Percentiles rank a stretch among this genome's conserved stretches.
phyloP scores from a whole-genome alignment of 2,113 vertebrate genomes.

The Boleophthalmus pectinirostris region DNA sequence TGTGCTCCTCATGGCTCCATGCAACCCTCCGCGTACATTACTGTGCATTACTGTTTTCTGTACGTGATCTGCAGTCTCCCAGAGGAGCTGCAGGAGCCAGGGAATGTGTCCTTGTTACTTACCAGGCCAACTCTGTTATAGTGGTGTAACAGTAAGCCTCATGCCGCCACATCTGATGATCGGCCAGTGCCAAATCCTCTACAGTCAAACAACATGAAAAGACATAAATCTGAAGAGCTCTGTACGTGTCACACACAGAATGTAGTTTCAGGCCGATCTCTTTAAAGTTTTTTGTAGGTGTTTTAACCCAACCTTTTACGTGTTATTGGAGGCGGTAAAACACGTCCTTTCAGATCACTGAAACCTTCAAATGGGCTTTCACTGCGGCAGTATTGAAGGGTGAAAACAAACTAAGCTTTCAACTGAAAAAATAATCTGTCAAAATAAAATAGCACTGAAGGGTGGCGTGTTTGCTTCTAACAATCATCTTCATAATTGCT shows the following conservation, averaged over 20 bases:
- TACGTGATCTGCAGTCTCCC: conserved; percentile 53
- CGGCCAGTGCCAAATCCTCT: conserved; percentile 41
- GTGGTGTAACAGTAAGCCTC: conserved; percentile 61
- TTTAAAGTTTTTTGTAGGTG: neutral
- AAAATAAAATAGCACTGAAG: too few species aligned
- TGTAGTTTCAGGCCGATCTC: neutral
- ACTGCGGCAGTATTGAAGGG: neutral
- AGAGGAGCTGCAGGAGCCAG: conserved; percentile 52
- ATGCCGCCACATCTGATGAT: conserved; percentile 50
- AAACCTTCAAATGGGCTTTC: neutral
- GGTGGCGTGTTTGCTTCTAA: too few species aligned
- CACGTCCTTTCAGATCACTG: neutral
- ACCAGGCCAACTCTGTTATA: conserved; percentile 52
- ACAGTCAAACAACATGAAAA: conserved; percentile 25
- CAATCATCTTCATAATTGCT: too few species aligned
- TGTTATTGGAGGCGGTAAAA: neutral
- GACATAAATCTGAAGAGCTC: conserved; percentile 25
- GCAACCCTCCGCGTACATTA: conserved; percentile 22
- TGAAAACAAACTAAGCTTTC: too few species aligned
- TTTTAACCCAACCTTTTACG: neutral
- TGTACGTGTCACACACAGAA: conserved; percentile 12
- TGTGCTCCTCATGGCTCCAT: conserved; percentile 7
- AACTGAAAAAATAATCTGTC: too few species aligned
- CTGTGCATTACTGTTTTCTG: conserved; percentile 40
- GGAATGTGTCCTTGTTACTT: conserved; percentile 67